phyloP scores from a whole-genome alignment of 92 coral and sea anemone genomes.

The Pocillopora grandis region DNA sequence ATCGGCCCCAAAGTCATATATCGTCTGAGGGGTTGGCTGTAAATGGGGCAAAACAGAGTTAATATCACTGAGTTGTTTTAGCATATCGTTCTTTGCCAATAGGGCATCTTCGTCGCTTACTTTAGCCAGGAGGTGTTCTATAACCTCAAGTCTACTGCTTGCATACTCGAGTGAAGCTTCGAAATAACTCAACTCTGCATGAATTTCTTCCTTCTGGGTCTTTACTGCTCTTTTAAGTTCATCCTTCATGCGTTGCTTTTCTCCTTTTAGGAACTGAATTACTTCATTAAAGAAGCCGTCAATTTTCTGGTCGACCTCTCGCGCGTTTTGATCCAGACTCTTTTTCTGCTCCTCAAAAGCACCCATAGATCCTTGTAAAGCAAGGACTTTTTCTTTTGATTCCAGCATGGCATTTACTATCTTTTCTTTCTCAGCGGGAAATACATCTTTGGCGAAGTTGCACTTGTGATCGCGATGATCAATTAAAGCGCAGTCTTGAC shows the following conservation, averaged over 20 bases:
- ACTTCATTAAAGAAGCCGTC: background rate
- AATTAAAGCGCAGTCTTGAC: background rate
- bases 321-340: background rate
- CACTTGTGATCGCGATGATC: constrained; percentile 20
- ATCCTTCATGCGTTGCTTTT: background rate
- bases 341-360: background rate
- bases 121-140: background rate
- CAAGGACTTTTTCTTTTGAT: background rate
- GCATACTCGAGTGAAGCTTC: background rate
- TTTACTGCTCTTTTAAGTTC: background rate
- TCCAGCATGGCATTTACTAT: background rate
- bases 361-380: background rate
- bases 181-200: background rate
- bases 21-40: too few species aligned
- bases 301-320: background rate
- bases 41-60: too few species aligned
- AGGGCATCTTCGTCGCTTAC: background rate
- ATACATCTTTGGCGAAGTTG: background rate
- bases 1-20: too few species aligned
- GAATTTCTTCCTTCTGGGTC: background rate
- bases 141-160: background rate
- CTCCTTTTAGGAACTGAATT: background rate
- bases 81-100: background rate
- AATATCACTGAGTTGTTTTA: too few species aligned
- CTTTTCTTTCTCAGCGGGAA: constrained; percentile 7